Conservation (phyloP, 2,888 invertebrate genomes). For the Sarcophaga rosellei region DNA sequence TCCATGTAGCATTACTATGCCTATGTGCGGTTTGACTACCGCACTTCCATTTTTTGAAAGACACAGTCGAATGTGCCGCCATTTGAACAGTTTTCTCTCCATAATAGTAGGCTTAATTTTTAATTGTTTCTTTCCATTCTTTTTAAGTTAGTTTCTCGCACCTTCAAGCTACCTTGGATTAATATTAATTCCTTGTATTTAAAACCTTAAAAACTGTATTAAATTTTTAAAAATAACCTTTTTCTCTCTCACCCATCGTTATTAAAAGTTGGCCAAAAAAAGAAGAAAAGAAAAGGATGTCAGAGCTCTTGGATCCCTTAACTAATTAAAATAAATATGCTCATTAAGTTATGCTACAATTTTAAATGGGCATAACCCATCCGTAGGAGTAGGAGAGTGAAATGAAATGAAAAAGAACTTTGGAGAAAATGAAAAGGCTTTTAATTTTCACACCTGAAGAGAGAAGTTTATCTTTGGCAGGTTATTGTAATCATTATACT, state of each 20-base stretch:
- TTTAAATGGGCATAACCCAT: conserved; percentile 52
- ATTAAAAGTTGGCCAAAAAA: conserved; percentile 30
- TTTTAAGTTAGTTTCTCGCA: not conserved
- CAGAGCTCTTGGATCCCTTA: conserved; percentile 46
- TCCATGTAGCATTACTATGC: too few relatives aligned
- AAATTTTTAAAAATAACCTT: not conserved
- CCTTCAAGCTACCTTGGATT: conserved; percentile 1
- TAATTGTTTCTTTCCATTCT: not conserved
- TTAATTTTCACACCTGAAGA: conserved; percentile 68
- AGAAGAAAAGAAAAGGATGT: not conserved
- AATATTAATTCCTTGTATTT: conserved; percentile 27
- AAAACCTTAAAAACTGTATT: not conserved
- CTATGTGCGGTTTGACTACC: too few relatives aligned
- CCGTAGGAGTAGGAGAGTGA: too few relatives aligned
- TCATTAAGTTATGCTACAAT: conserved; percentile 64
- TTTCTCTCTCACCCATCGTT: not conserved
- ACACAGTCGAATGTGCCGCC: too few relatives aligned
- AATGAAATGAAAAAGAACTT: not conserved
- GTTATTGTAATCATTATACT: conserved; percentile 61
- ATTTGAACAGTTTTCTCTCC: not conserved
- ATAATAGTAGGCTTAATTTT: not conserved
- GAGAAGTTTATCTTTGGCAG: conserved; percentile 65
- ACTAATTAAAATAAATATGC: conserved; percentile 68
- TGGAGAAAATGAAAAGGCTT: conserved; percentile 66
- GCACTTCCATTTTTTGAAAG: too few relatives aligned